Conservation (phyloP, 2,113 vertebrate genomes). For the Cyanoramphus novaezelandiae region DNA sequence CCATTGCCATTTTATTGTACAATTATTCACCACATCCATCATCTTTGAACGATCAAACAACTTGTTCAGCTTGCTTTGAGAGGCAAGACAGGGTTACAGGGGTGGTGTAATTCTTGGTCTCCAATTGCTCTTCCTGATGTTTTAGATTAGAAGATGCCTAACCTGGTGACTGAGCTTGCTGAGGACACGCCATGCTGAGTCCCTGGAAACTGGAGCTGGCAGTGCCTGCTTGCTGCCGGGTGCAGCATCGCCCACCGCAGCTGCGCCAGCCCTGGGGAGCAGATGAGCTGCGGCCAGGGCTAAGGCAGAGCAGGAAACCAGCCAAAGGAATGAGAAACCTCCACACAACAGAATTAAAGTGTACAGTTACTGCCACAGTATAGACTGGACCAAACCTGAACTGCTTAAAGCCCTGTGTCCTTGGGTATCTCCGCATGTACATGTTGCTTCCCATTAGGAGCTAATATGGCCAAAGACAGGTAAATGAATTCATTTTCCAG, state of each 20-base stretch:
- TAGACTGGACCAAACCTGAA: background rate
- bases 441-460: background rate
- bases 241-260: background rate
- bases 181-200: background rate
- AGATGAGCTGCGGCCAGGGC: conserved; percentile 1
- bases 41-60: background rate
- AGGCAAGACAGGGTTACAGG: background rate
- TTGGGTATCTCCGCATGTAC: background rate
- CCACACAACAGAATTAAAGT: background rate
- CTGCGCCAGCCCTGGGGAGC: background rate
- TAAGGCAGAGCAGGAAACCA: background rate
- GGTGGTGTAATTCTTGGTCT: background rate
- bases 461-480: background rate
- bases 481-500: background rate
- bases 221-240: background rate
- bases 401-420: background rate
- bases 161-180: background rate
- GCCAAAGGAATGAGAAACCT: background rate
- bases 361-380: background rate
- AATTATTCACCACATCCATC: background rate
- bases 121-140: background rate
- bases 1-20: fast-evolving
- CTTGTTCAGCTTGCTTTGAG: background rate
- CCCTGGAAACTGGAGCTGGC: background rate
- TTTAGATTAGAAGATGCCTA: background rate